Base-by-base conservation (phyloP, 2,797 vertebrate genomes). In the Acanthopagrus latus region DNA sequence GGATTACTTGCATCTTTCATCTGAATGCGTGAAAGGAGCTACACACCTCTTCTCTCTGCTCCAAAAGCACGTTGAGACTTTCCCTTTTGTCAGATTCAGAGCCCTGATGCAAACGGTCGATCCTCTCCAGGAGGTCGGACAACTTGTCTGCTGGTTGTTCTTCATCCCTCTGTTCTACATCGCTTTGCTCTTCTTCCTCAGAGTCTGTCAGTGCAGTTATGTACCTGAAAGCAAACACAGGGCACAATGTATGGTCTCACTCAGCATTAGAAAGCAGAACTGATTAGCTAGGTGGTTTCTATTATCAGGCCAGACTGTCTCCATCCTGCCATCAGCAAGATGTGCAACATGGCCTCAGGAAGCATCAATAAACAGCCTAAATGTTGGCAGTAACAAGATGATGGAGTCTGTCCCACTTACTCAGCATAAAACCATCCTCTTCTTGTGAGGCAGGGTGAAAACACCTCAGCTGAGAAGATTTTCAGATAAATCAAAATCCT, bases 191-290 rank as follows among this genome's bases (percentile, higher is more conserved):
- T 12, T 95, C 95, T 23, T 96, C 95, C 27, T 96, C 96, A 1
- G 95, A 96, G 90, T 98, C 97, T 0, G 96, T 97, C 81, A 97
- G 93, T 71, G 98, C 98, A 1, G 98, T 99, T 55, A 98, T 95
- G 70, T 99, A 99, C 87, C 98, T 99, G 91, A 93, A 94, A 78
- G 43, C 12, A 77, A 29, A 82, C 27, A 79, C 17, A 85, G 1
- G 7, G 7, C 12, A 78, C 8, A 25, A 21, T 4, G 7, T 21
- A 23, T 68, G 38, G 38, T 38, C 9, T 9, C 54, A 44, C 18
- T 14, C 38, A 71, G 47, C 43, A 74, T 71, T 56, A 55, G 23
- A 59, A 47, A 68, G 64, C 25, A 70, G 20, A 54, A 27, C 17
- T 50, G 23, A 74, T 54, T 8, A 27, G 16, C 7, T 7, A 2